Conservation (phyloP, 2,113 vertebrate species). For the Silurus asotus region DNA sequence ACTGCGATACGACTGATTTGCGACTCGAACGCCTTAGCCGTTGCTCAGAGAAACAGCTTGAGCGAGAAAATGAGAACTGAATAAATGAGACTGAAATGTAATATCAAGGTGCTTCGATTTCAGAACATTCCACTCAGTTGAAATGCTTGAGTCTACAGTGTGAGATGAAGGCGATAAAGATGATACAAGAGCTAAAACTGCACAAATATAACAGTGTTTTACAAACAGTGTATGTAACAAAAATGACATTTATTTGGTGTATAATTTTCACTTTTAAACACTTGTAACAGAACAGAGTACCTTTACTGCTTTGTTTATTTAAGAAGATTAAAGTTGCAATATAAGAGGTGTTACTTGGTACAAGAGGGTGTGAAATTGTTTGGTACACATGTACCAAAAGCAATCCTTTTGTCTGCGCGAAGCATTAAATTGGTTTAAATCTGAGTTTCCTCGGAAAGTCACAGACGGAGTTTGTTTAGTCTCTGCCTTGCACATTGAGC, state of each 20-base stretch:
- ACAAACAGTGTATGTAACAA: neutral
- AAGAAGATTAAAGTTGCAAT: neutral
- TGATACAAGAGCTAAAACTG: neutral
- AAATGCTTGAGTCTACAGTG: neutral
- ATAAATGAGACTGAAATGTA: neutral
- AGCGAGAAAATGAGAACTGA: neutral
- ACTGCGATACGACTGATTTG: constrained; percentile 32
- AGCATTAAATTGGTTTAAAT: no score
- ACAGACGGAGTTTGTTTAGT: no score
- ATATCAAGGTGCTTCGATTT: neutral
- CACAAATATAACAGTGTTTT: neutral
- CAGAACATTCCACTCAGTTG: neutral
- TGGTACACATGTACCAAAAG: no score
- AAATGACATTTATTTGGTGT: no score
- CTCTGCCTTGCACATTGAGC: no score
- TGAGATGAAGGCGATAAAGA: neutral
- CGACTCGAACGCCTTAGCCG: neutral
- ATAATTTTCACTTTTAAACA: no score
- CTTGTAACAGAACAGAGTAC: no score
- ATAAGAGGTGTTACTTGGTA: neutral
- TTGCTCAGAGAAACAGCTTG: constrained; percentile 3
- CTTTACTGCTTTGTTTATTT: neutral
- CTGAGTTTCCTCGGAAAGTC: no score
- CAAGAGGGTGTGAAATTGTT: no score
- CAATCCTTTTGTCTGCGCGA: no score